Evolutionary conservation across 92 coral and sea anemone genomes (phyloP), one percentile per base, ranked within the genome.

Genomic region (Epizoanthus fatuus): DNA sequence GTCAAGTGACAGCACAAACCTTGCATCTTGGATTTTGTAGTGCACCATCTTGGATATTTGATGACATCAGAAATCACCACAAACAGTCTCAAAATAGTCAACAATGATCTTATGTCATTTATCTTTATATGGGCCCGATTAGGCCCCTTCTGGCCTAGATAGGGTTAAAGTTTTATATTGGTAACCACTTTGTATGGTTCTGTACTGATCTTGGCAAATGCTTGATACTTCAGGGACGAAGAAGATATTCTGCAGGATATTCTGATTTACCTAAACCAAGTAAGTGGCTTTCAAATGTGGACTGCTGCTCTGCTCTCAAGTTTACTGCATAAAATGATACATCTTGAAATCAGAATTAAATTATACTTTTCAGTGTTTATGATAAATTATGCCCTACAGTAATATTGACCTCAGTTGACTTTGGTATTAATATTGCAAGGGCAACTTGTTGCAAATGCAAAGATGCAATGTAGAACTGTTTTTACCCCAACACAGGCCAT

Each of bases 181-280:
- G 19, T 76, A 22, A 56, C 65, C 3, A 8, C 55, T 14, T 78
- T 25, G 17, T 13, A 13, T 20, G 53, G 53, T 10, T 49, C 2
- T 20, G 32, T 35, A 63, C 32, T 16, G 29, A 63, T 65, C 32
- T 9, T 32, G 7, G 53, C 45, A 9, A 60, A 32, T 20, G 13
- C 59, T 56, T 76, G 11, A 7, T 53, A 62, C 47, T 72, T 29
- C 83, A 92, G 92, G 95, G 93, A 45, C 91, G 99, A 53, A 86
- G 98, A 89, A 93, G 98, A 75, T 93, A 94, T n/a, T 94, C 95
- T 0, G 82, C 82, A n/a, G 82, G 82, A 10, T 77, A 58, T 25
- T 93, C 98, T 54, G 93, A 95, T 76, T 76, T 96, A 35, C 87
- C 92, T 5, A 89, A 75, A 89, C 91, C 84, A 81, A 86, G 90